phyloP scores from a whole-genome alignment of 2,888 invertebrate genomes.

The Lutraria lutraria region DNA sequence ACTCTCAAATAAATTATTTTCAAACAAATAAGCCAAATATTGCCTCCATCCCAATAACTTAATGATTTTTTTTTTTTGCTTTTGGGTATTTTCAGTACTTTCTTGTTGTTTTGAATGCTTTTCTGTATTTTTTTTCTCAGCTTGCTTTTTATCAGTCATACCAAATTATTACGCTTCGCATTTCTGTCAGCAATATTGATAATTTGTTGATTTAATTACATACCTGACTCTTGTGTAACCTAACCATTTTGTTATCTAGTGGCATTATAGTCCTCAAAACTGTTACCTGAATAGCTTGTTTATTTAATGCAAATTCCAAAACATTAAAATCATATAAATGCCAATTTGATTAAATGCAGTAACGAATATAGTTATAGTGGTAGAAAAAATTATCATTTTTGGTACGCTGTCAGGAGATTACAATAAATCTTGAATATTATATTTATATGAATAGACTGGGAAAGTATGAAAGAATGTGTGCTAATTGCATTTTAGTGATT shows the following conservation, averaged over 20 bases:
- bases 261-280: no score
- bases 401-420: not conserved
- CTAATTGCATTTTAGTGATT: not conserved
- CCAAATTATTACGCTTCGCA: not conserved
- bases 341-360: no score
- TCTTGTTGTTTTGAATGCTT: slow-evolving; percentile 10
- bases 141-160: not conserved
- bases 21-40: not conserved
- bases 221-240: no score
- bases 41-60: not conserved
- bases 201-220: not conserved
- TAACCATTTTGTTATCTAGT: no score
- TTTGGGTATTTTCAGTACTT: slow-evolving; percentile 13
- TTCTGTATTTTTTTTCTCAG: not conserved
- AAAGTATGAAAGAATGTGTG: not conserved
- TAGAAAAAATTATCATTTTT: not conserved
- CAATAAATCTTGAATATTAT: not conserved
- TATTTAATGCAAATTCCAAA: no score
- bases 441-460: not conserved
- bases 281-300: no score
- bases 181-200: not conserved
- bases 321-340: no score
- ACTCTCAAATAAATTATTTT: no score
- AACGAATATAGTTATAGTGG: no score
- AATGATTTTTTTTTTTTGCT: not conserved